These are phyloP conservation scores for Epinephelus malabaricus DNA, from an alignment of 2,797 vertebrate genomes.

Conservation along the genomic window DNA sequence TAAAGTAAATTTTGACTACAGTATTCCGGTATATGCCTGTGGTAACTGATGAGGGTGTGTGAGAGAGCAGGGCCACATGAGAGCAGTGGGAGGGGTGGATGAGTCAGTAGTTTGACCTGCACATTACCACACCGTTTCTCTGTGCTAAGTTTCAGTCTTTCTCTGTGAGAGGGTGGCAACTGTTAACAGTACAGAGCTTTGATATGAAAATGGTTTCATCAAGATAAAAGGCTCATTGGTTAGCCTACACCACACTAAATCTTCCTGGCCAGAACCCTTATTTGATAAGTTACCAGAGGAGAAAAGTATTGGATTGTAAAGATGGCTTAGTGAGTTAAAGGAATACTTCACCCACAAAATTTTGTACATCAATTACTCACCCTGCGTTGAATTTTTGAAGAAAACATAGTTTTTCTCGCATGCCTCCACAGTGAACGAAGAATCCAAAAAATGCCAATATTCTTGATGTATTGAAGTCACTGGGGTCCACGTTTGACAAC, in stretches of 20 bases:
- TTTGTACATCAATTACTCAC: too few relatives aligned
- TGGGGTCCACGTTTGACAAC: too few relatives aligned
- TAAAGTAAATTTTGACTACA: conserved; percentile 7
- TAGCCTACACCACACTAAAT: not conserved
- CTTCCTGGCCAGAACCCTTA: not conserved
- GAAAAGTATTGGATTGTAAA: not conserved
- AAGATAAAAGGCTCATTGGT: conserved; percentile 6
- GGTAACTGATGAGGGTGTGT: conserved; percentile 36
- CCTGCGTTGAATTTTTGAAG: too few relatives aligned
- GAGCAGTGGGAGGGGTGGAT: conserved; percentile 70
- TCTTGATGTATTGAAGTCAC: too few relatives aligned
- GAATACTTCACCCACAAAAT: too few relatives aligned
- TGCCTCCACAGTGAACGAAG: too few relatives aligned
- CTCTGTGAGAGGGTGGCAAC: conserved; percentile 10
- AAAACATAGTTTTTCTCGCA: too few relatives aligned
- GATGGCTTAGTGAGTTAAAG: not conserved
- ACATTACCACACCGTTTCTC: conserved; percentile 50
- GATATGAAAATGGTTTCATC: not conserved
- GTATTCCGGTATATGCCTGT: not conserved
- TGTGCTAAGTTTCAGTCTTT: conserved; percentile 45
- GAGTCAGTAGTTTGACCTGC: conserved; percentile 72
- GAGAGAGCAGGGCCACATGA: conserved; percentile 27
- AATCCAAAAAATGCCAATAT: too few relatives aligned
- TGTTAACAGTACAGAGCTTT: conserved; percentile 13
- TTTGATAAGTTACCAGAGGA: not conserved